These are phyloP conservation scores for Trachelus tabidus DNA, from an alignment of 2,888 invertebrate species.

Conservation along the genomic window DNA sequence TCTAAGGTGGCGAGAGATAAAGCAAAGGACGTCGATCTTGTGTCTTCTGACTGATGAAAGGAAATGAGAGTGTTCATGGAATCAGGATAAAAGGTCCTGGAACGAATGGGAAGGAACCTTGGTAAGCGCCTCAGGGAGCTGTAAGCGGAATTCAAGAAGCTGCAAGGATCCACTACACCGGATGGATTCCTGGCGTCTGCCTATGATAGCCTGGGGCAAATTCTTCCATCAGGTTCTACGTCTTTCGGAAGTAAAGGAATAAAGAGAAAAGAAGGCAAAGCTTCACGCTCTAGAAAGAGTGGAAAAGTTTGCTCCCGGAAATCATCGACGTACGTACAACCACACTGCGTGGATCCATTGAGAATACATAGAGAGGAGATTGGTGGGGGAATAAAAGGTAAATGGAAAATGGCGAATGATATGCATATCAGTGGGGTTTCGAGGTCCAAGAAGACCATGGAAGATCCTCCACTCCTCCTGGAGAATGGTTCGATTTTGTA, in stretches of 20 bases:
- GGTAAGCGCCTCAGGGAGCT: conserved; percentile 16
- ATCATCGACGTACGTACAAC: background rate
- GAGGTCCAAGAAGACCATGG: background rate
- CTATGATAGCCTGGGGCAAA: conserved; percentile 19
- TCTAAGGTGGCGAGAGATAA: background rate
- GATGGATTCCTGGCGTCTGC: background rate
- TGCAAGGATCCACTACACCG: background rate
- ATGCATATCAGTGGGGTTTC: background rate
- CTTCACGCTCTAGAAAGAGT: background rate
- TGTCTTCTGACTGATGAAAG: conserved; percentile 5
- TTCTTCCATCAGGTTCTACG: conserved; percentile 21
- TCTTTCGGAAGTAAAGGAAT: background rate
- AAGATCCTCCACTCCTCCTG: background rate
- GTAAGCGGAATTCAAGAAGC: conserved; percentile 15
- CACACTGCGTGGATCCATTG: background rate
- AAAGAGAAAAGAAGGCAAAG: background rate
- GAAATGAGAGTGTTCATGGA: conserved; percentile 8
- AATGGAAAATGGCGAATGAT: background rate
- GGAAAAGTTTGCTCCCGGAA: background rate
- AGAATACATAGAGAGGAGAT: background rate
- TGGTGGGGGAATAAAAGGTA: background rate
- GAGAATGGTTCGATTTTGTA: background rate
- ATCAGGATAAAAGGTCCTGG: background rate
- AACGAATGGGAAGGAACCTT: conserved; percentile 15
- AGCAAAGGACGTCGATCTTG: background rate